Evolutionary conservation across 2,888 invertebrate species (phyloP), one percentile per base, ranked within the genome.

Genomic region (Cephus pygmeus): DNA sequence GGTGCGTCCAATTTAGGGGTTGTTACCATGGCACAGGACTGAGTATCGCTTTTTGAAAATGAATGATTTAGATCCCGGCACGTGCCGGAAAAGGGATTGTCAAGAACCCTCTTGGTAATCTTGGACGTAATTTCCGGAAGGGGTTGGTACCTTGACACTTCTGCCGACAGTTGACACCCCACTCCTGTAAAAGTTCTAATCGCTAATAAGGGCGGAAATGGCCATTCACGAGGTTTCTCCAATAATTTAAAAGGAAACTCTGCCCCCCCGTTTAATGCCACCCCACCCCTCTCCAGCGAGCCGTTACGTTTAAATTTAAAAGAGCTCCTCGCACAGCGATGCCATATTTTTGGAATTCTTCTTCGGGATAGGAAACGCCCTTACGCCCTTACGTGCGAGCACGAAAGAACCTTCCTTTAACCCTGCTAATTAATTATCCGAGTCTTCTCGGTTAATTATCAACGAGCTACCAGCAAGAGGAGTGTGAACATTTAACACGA

Each of bases 401-500:
- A 23, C 56, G 23, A 9, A 56, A 0, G 56, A 9, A 23, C 23
- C 56, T 56, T 23, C 1, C 23, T 56, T 56, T 23, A 56, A 56
- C 23, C 56, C 23, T 23, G 56, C 56, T 9, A 56, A 56, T 56
- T 56, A 56, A 56, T 56, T 56, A 56, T 9, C 56, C 56, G 15
- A 56, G 23, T 56, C 56, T 56, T 56, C 23, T 69, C 33, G 75
- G 77, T 77, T 77, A 77, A 77, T 77, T 77, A 77, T 77, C 74
- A 75, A 77, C 75, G 69, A 69, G 77, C 69, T 31, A 68, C 69
- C 35, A 11, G 74, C 75, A 75, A 77, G 69, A 73, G 73, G 34
- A 77, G 77, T 35, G 77, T 69, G 74, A 74, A 77, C 77, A 74
- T 74, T 74, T 69, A 33, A 75, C 69, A 73, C 76, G 73, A 33